Evolutionary conservation across 2,888 invertebrate species (phyloP), one percentile per base, ranked within the genome.

Genomic region (Drosophila anceps): DNA sequence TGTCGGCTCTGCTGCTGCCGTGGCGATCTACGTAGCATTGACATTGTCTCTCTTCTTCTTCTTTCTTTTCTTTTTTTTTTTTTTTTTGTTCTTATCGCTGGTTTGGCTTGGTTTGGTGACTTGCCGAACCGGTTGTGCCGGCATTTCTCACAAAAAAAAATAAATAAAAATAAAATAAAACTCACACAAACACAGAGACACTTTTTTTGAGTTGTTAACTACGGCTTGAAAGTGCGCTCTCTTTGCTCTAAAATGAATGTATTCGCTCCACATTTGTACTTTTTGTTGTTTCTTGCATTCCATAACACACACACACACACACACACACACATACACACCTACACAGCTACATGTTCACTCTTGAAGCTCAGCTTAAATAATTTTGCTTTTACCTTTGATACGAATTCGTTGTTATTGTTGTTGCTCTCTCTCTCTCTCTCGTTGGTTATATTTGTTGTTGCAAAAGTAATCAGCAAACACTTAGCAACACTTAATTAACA

Each of bases 91-190:
- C 51, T 53, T 78, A 60, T 51, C 62, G 61, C 50, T 55, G 51
- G 68, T 72, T 31, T 50, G 31, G 50, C 66, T 86, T 68, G 69
- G 64, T 74, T 71, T 85, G 76, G 75, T 74, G 82, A 87, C 80
- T 87, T 86, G 87, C 76, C 59, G 79, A 86, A 87, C 87, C 90
- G 90, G 87, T 87, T 87, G 65, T 90, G 88, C 90, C 87, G 87
- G 88, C 87, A 90, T 87, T 84, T 87, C 71, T 65, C 64, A 53
- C 43, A 37, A 7, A 53, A 54, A 41, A 41, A 44, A 51, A 50
- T 10, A 57, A 50, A 24, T 44, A 51, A n/a, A n/a, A n/a, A 66
- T 59, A 68, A 27, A 59, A 53, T 73, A 44, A 64, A n/a, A 58
- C 13, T 60, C 31, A 61, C 57, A 70, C 60, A 63, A n/a, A 74